A percentile compares a stretch with the other conserved stretches of the same genome.
These are phyloP conservation scores for Conistra vaccinii DNA, from an alignment of 2,888 invertebrate species.

Conservation along the genomic window DNA sequence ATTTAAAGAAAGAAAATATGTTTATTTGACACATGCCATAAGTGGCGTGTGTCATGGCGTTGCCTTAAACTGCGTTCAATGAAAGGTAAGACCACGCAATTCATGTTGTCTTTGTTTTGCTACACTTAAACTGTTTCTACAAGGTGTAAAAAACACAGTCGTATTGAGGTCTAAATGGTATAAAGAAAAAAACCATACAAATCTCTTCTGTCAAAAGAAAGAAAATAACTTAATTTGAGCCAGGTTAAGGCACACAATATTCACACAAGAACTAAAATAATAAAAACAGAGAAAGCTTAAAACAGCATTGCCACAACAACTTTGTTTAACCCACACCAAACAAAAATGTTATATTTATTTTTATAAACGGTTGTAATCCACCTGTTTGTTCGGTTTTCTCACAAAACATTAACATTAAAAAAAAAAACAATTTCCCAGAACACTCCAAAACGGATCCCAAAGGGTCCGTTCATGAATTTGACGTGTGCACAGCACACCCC, in stretches of 20 bases:
- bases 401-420: not conserved
- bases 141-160: not conserved
- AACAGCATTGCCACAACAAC: too few species aligned
- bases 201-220: not conserved
- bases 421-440: not conserved
- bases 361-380: too few species aligned
- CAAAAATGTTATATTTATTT: too few species aligned
- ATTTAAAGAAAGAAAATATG: not conserved
- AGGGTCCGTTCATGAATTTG: slow-evolving; percentile 16
- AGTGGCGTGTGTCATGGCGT: not conserved
- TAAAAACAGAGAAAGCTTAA: too few species aligned
- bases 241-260: too few species aligned
- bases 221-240: too few species aligned
- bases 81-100: not conserved
- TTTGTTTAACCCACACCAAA: too few species aligned
- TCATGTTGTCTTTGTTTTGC: not conserved
- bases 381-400: not conserved
- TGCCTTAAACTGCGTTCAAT: not conserved
- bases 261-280: too few species aligned
- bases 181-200: not conserved
- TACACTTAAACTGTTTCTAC: not conserved
- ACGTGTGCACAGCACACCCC: slow-evolving; percentile 28
- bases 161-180: not conserved
- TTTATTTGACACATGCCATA: not conserved
- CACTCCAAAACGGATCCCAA: not conserved